Percentiles rank a stretch among this genome's conserved stretches.
These are phyloP conservation scores for Takifugu bimaculatus DNA, from an alignment of 2,113 vertebrate species.

Conservation along the genomic window DNA sequence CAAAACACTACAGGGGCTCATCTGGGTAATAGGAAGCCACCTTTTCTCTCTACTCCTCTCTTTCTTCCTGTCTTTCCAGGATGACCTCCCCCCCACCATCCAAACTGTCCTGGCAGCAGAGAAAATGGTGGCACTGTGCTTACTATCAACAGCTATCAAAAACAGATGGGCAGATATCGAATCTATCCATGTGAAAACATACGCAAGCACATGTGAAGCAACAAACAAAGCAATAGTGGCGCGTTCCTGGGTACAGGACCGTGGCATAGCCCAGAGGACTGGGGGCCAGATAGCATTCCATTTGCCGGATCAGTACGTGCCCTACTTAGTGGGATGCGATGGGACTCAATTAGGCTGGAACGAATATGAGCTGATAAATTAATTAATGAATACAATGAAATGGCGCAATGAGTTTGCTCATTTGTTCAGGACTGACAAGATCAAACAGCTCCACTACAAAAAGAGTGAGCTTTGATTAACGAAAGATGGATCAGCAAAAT, in stretches of 20 bases:
- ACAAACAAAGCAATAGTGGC: conserved; percentile 46
- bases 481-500: conserved; percentile 36
- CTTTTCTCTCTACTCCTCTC: conserved; percentile 22
- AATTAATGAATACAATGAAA: conserved; percentile 76
- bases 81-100: conserved; percentile 46
- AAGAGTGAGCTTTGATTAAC: conserved; percentile 35
- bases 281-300: conserved; percentile 68
- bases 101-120: conserved; percentile 37
- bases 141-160: conserved; percentile 66
- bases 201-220: conserved; percentile 17
- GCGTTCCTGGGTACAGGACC: conserved; percentile 52
- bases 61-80: conserved; percentile 32
- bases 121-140: conserved; percentile 28
- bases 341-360: conserved; percentile 80
- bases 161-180: conserved; percentile 54
- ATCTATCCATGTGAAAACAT: conserved; percentile 32
- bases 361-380: conserved; percentile 72
- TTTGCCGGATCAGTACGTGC: conserved; percentile 71
- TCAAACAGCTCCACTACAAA: conserved; percentile 50
- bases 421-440: conserved; percentile 56
- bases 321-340: conserved; percentile 75
- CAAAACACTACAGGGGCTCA: conserved; percentile 24
- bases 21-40: conserved; percentile 46
- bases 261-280: conserved; percentile 65
- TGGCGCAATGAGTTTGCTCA: conserved; percentile 60